Evolutionary conservation across 2,797 vertebrate species (phyloP), one percentile per base, ranked within the genome.

Genomic region (Emydoidea blandingii): DNA sequence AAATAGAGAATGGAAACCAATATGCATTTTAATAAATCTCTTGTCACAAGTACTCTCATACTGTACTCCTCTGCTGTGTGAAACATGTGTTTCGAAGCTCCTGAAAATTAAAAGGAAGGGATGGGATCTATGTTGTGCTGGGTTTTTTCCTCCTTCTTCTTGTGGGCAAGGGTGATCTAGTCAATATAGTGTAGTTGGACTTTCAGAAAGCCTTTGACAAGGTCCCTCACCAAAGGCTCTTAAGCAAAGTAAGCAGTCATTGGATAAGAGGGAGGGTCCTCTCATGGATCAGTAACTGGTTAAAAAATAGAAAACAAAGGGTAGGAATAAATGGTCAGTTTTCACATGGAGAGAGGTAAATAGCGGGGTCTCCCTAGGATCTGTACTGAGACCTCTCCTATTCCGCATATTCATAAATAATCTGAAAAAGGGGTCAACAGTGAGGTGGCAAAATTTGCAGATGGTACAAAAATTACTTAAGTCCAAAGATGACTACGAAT

Each of bases 1-100:
- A 90, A 49, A 74, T 11, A 54, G 14, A 91, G 74, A 93, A 88
- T 62, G 19, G 90, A 94, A 95, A 94, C 50, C 68, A 79, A 3
- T 59, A 93, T 47, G 5, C 0, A 65, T 86, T 91, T 84, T 34
- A 87, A 74, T 21, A 87, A 76, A 94, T 87, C 44, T 81, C 34
- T 41, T 68, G 49, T 56, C 65, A 44, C 84, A 62, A 25, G 44
- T 41, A 44, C 27, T 90, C 72, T 81, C 56, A 74, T 53, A 19
- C 85, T 50, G 34, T 65, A 18, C 11, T 76, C 12, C 62, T 89
- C 56, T 3, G 10, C 21, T 8, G 41, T 15, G 76, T 4, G 23
- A 27, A 44, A 18, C 2, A 44, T 79, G 14, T 37, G 50, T 72
- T 76, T 96, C 2, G 6, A 47, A 15, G 25, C 18, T 9, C 9